phyloP scores from a whole-genome alignment of 2,888 invertebrate genomes.

The Euproctis similis region DNA sequence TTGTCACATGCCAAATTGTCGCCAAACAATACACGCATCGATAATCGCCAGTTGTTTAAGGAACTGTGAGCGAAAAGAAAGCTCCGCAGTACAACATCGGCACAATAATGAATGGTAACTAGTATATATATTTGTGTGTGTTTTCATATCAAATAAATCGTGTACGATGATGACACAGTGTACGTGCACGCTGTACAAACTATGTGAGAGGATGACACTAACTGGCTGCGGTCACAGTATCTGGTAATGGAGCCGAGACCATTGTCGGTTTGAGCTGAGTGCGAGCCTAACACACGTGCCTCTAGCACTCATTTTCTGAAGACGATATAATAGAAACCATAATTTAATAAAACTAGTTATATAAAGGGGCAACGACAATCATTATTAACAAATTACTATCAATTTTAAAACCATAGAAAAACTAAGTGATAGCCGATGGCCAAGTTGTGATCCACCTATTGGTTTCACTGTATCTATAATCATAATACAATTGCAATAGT shows the following conservation, averaged over 20 bases:
- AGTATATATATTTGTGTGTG: slow-evolving; percentile 43
- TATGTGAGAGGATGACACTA: slow-evolving; percentile 48
- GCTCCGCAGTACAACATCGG: slow-evolving; percentile 43
- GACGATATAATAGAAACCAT: no score
- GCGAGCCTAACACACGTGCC: slow-evolving; percentile 28
- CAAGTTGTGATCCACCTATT: no score
- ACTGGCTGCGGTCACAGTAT: slow-evolving; percentile 32
- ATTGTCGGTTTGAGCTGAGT: slow-evolving; percentile 34
- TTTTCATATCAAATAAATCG: slow-evolving; percentile 51
- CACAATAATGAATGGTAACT: slow-evolving; percentile 51
- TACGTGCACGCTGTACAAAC: slow-evolving; percentile 46
- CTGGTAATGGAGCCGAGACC: slow-evolving; percentile 25
- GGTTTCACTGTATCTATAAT: no score
- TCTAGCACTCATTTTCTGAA: no score
- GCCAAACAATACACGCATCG: slow-evolving; percentile 64
- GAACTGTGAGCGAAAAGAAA: slow-evolving; percentile 49
- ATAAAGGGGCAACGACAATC: no score
- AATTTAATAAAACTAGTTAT: no score
- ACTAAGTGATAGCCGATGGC: no score
- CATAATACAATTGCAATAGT: no score
- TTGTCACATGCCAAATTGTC: slow-evolving; percentile 68
- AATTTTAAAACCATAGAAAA: no score
- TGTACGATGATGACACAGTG: slow-evolving; percentile 52
- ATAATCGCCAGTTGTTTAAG: slow-evolving; percentile 56
- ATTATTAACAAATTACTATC: no score